Percentiles rank a stretch among this genome's conserved stretches.
Evolutionary conservation across 2,113 vertebrate genomes (phyloP).

Genomic region (Indicator indicator): DNA sequence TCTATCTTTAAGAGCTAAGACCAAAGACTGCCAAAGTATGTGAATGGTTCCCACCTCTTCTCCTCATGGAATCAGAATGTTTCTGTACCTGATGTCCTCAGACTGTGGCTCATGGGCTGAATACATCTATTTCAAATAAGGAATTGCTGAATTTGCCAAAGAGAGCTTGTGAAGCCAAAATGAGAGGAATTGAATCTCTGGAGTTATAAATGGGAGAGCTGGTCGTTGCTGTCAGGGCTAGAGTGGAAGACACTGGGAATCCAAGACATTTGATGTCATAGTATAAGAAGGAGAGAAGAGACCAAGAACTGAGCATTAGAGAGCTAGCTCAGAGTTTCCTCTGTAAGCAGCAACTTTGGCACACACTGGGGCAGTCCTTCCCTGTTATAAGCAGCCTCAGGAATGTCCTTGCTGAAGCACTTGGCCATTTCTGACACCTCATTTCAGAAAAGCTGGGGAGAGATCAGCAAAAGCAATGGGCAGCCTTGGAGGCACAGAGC

Average conservation of each 20-base stretch:
- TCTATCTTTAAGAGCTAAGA: not conserved
- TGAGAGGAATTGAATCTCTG: not conserved
- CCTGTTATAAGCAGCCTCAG: fast-evolving
- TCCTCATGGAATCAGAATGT: not conserved
- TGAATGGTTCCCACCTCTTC: not conserved
- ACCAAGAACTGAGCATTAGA: not conserved
- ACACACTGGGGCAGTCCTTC: not conserved
- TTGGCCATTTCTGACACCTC: not conserved
- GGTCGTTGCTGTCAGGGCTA: not conserved
- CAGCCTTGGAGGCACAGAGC: not conserved
- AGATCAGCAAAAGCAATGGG: not conserved
- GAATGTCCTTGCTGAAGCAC: not conserved
- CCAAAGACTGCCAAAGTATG: not conserved
- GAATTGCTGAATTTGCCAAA: not conserved
- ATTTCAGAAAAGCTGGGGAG: not conserved
- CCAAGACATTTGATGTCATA: not conserved
- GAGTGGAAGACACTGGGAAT: not conserved
- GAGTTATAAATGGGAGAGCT: not conserved
- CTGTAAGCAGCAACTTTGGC: not conserved
- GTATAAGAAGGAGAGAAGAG: not conserved
- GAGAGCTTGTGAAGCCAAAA: not conserved
- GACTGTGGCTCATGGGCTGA: not conserved
- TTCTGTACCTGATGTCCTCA: not conserved
- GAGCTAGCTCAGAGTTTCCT: not conserved
- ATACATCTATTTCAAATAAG: not conserved